Conservation (phyloP, 2,113 vertebrate genomes). For the Greenwoodochromis staneri region DNA sequence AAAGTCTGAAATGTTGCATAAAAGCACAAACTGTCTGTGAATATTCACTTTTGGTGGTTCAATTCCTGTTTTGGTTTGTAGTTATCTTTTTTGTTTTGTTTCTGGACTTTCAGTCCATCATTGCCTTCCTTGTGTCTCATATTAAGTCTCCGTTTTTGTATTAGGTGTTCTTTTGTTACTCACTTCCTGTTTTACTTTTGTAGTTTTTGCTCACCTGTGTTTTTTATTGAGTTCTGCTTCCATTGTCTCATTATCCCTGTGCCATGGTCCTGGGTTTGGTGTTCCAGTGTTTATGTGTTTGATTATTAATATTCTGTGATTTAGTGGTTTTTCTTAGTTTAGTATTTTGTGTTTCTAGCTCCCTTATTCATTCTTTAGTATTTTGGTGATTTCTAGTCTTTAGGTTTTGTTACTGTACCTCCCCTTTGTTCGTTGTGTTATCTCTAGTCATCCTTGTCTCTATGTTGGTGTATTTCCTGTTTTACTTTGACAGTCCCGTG, state of each 20-base stretch:
- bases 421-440: background rate
- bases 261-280: background rate
- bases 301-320: background rate
- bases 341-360: background rate
- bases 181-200: background rate
- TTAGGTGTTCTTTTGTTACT: background rate
- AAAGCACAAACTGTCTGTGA: background rate
- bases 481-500: background rate
- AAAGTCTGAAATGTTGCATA: background rate
- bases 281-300: background rate
- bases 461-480: background rate
- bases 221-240: background rate
- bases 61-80: background rate
- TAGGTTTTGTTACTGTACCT: background rate
- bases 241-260: background rate
- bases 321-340: background rate
- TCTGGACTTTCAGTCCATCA: background rate
- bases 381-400: background rate
- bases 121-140: background rate
- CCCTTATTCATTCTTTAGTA: accelerated
- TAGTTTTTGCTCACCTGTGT: background rate
- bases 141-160: background rate
- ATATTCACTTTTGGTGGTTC: background rate
- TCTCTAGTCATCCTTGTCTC: background rate
- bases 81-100: background rate